Base-by-base conservation (phyloP, 2,888 invertebrate species). In the Steromphala cineraria region DNA sequence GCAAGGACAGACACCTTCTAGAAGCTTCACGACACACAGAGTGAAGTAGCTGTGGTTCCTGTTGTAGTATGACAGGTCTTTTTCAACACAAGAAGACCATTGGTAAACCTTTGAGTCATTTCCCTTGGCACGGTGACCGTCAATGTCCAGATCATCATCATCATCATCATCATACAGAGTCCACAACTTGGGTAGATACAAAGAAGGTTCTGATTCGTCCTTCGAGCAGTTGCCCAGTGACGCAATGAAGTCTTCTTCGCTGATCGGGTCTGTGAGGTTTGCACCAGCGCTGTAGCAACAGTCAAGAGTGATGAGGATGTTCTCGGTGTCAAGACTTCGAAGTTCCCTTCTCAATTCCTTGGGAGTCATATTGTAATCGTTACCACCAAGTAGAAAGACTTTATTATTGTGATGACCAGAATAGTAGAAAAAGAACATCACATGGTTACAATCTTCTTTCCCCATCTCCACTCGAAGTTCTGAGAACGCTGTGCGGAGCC, bases 281-380 rank as follows among this genome's bases (percentile, higher is more conserved):
- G 52, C 75, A 24, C 75, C 75, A 0, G 19, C 75, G 24, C 75
- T 75, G 24, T 75, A 75, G 52, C 75, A 75, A 52, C 75, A 75
- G 28, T 75, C 75, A 19, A 75, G 75, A 52, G 52, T 75, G 46
- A 75, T 75, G 2, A 75, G n/a, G 19, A 75, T 52, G n/a, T 75
- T 53, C 24, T 75, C 75, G 4, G 52, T 53, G 15, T 75, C 52
- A 46, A 75, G 24, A 7, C 24, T 24, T 24, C 24, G 46, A 13
- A 75, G 52, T 19, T 75, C 52, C 52, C 17, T n/a, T 15, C 28
- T 75, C 19, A 75, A 52, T 52, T 52, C 10, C 52, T 24, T 75
- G 8, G 75, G 75, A 0, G 24, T 75, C 8, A 75, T 75, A 53
- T 19, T 19, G 52, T 75, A 21, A 15, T 19, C 10, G 1, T 15